Conservation (phyloP, 2,888 invertebrate species). For the Eudasyphora cyanicolor region DNA sequence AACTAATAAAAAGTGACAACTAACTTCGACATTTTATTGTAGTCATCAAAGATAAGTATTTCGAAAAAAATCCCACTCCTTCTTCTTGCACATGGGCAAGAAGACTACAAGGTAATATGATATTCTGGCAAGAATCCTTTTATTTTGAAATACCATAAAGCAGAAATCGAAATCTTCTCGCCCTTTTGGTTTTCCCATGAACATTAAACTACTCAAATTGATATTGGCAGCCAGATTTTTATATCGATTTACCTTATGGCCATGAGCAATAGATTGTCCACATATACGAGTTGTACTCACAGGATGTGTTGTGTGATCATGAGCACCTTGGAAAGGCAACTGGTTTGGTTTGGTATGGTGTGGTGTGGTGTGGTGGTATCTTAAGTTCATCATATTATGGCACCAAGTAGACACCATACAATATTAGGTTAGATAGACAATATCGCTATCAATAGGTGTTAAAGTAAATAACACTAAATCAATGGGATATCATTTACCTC, state of each 20-base stretch:
- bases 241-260: background rate
- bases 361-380: too few species aligned
- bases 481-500: constrained; percentile 57
- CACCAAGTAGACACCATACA: constrained; percentile 56
- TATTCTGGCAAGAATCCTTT: constrained; percentile 3
- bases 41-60: background rate
- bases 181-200: constrained; percentile 1
- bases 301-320: background rate
- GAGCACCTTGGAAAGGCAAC: constrained; percentile 13
- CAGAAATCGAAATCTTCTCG: background rate
- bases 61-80: background rate
- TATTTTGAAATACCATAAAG: background rate
- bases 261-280: background rate
- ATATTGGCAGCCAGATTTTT: constrained; percentile 17
- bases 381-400: constrained; percentile 62
- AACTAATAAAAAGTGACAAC: background rate
- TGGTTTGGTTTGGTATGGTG: too few species aligned
- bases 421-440: constrained; percentile 58
- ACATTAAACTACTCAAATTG: constrained; percentile 12
- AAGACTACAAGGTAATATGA: background rate
- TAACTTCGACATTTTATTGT: constrained; percentile 5
- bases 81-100: background rate
- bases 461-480: constrained; percentile 63
- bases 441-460: constrained; percentile 58
- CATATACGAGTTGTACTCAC: background rate